Conservation (phyloP, 2,888 invertebrate genomes). For the Hipparchia sbordonii region DNA sequence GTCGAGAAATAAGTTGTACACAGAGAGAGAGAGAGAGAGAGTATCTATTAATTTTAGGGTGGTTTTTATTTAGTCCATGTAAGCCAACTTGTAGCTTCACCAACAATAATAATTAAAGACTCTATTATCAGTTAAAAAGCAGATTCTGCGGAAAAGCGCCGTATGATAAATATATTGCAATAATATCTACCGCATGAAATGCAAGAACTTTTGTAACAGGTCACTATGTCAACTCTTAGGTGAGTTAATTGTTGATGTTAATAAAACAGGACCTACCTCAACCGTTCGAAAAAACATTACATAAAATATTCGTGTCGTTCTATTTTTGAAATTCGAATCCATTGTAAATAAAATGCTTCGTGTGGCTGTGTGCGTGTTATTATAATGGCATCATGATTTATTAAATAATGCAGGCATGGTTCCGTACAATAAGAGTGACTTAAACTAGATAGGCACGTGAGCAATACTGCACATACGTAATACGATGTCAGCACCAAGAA, state of each 20-base stretch:
- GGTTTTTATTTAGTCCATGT: too few relatives aligned
- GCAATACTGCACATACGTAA: background rate
- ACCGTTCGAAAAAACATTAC: slow-evolving; percentile 54
- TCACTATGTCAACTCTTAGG: background rate
- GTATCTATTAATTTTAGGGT: too few relatives aligned
- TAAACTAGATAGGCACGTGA: background rate
- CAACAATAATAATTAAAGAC: too few relatives aligned
- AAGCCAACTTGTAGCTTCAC: too few relatives aligned
- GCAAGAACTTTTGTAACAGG: background rate
- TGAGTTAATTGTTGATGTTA: background rate
- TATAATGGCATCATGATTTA: slow-evolving; percentile 13
- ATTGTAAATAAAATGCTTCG: slow-evolving; percentile 16
- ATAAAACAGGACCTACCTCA: slow-evolving; percentile 46
- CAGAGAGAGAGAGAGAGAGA: too few relatives aligned
- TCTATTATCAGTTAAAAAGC: too few relatives aligned
- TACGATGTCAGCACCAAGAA: background rate
- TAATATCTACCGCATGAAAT: background rate
- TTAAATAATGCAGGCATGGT: slow-evolving; percentile 5
- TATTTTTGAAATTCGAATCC: slow-evolving; percentile 29
- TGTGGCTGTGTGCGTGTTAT: slow-evolving; percentile 19
- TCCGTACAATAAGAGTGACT: background rate
- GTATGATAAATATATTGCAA: too few relatives aligned
- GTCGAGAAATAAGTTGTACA: too few relatives aligned
- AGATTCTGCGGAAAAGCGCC: too few relatives aligned
- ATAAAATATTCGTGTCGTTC: slow-evolving; percentile 45